Conservation (phyloP, 2,888 invertebrate species). For the Stegophylla sp. region DNA sequence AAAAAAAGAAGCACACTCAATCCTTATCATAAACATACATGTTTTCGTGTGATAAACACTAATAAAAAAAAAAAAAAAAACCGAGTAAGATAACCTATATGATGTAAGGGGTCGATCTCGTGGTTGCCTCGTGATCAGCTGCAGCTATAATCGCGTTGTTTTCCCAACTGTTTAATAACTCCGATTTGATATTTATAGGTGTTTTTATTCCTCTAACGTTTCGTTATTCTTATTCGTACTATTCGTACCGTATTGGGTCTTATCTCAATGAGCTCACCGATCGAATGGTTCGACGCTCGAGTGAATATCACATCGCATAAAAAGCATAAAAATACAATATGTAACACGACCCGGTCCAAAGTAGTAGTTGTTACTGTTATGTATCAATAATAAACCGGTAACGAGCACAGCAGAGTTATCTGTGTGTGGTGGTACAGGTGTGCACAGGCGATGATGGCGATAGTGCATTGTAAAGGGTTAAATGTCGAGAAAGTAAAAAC, state of each 20-base stretch:
- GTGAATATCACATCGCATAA: conserved; percentile 6
- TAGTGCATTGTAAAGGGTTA: background rate
- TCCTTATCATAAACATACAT: conserved; percentile 17
- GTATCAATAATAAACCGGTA: background rate
- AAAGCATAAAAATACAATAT: background rate
- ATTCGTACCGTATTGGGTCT: background rate
- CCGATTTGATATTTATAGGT: conserved; percentile 16
- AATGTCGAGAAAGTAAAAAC: conserved; percentile 28
- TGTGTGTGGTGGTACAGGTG: no score
- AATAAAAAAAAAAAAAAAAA: background rate
- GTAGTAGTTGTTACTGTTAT: background rate
- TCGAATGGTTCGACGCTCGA: conserved; percentile 6
- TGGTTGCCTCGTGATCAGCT: conserved; percentile 57
- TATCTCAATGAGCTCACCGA: conserved; percentile 16
- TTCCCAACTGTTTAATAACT: conserved; percentile 31
- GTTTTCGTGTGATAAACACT: conserved; percentile 39
- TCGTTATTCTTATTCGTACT: background rate
- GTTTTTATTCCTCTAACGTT: conserved; percentile 41
- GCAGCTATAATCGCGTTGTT: conserved; percentile 54
- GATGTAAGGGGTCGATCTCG: conserved; percentile 52
- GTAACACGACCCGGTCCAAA: background rate
- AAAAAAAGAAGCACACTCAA: conserved; percentile 11
- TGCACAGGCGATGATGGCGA: background rate
- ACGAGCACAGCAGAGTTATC: no score
- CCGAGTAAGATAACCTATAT: conserved; percentile 51